A percentile compares a stretch with the other conserved stretches of the same genome.
These are phyloP conservation scores for Leptobrachium ailaonicum DNA, from an alignment of 2,113 vertebrate species.

Conservation along the genomic window DNA sequence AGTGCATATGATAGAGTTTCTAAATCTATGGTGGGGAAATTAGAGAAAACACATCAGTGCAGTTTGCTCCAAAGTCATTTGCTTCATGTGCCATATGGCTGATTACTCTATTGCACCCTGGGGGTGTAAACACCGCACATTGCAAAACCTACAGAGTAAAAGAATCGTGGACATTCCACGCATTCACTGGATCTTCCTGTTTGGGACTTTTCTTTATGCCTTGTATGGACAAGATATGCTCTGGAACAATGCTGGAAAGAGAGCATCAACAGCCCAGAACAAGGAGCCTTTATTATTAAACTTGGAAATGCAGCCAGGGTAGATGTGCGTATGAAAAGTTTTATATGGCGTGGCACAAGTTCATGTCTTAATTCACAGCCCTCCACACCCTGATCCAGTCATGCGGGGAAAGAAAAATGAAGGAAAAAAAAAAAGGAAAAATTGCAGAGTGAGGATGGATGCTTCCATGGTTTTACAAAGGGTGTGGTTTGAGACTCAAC, in stretches of 20 bases:
- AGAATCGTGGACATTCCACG: conserved; percentile 33
- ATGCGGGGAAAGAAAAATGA: neutral
- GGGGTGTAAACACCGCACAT: conserved; percentile 20
- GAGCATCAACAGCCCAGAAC: neutral
- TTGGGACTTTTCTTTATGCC: conserved; percentile 3
- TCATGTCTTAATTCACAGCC: neutral
- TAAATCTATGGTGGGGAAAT: too few species aligned
- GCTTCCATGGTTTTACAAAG: neutral
- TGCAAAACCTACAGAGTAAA: conserved; percentile 23
- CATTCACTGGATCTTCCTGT: conserved; percentile 40
- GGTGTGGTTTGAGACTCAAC: neutral
- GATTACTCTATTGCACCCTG: conserved; percentile 11
- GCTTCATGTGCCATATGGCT: conserved; percentile 17
- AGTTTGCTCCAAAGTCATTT: neutral
- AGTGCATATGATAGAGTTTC: too few species aligned
- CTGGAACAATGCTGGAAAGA: neutral
- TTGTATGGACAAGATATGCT: conserved; percentile 25
- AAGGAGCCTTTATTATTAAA: neutral
- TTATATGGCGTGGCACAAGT: neutral
- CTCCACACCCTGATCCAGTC: neutral
- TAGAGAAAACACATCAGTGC: too few species aligned
- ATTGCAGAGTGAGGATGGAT: neutral
- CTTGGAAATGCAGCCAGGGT: neutral
- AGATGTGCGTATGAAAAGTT: neutral
- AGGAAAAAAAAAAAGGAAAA: neutral